Evolutionary conservation across 2,888 invertebrate genomes (phyloP).

Genomic region (Polia nebulosa): DNA sequence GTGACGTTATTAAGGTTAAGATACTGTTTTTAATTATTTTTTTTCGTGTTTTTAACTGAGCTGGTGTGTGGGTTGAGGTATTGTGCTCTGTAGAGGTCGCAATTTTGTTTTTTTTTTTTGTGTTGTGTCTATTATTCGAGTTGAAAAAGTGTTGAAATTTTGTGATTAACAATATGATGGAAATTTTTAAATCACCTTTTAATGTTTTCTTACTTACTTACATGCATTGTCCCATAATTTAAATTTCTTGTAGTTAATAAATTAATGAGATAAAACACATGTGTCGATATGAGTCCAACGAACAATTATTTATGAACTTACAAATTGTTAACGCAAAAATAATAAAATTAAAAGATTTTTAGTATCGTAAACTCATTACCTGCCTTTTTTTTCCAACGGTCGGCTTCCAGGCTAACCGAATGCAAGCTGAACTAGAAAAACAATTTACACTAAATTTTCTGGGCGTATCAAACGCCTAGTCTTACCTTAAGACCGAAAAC

Average conservation of each 20-base stretch:
- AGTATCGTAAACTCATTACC: background rate
- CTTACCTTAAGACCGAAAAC: background rate
- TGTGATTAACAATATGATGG: background rate
- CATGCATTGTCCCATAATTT: too few relatives aligned
- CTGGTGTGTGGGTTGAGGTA: constrained; percentile 41
- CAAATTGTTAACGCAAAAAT: too few relatives aligned
- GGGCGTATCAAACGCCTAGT: too few relatives aligned
- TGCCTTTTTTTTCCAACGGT: too few relatives aligned
- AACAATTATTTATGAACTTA: background rate
- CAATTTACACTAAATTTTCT: too few relatives aligned
- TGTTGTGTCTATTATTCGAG: background rate
- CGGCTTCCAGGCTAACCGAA: too few relatives aligned
- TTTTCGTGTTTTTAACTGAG: constrained; percentile 21
- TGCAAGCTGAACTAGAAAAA: too few relatives aligned
- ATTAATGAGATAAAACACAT: too few relatives aligned
- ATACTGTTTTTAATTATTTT: constrained; percentile 12
- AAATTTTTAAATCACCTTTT: too few relatives aligned
- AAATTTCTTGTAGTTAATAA: too few relatives aligned
- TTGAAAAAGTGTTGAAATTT: background rate
- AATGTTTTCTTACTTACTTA: too few relatives aligned
- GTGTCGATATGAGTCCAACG: background rate
- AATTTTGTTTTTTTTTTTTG: background rate
- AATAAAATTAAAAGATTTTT: too few relatives aligned
- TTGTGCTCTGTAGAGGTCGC: constrained; percentile 39
- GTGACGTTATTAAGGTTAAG: constrained; percentile 43